Evolutionary conservation across 1,140 invertebrate species (phyloP), one percentile per base, ranked within the genome.

Genomic region (Spodoptera frugiperda): DNA sequence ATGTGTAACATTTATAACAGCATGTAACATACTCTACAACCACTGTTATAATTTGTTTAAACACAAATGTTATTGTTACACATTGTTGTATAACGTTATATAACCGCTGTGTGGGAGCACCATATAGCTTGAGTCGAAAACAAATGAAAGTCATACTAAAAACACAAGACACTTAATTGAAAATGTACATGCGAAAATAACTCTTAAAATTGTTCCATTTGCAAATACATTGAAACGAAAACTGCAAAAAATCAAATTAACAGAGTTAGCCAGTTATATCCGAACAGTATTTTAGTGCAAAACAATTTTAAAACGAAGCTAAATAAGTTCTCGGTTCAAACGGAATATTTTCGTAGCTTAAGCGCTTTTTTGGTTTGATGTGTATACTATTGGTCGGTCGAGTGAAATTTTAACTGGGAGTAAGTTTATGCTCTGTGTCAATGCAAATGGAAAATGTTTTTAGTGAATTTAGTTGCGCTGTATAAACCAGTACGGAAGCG

Each of bases 261-360:
- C 21, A 5, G 5, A 21, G 5, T 59, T 33, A 39, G 33, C 33
- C 59, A 63, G 59, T 63, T 63, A 53, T 53, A 59, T 59, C 25
- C 55, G 33, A 30, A 33, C 59, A 63, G 17, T 46, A 59, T 46
- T 46, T 46, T 63, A 46, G 39, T 46, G 15, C 19, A 19, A 63
- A 63, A 63, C 59, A 63, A 63, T 63, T 63, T 63, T 19, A 63
- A 46, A 63, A 33, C 6, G 21, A 30, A 44, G 51, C 46, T 25
- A 51, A 68, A 68, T 48, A 14, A 48, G 46, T 15, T 0, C 14
- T 14, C 48, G 48, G 49, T 68, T 51, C 46, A 68, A 68, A 49
- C 59, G 59, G 59, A 63, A 46, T 63, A 63, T 46, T 46, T 14
- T 10, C 33, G 39, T 5, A 63, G 59, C 39, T 46, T 63, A 21